Percentiles rank a stretch among this genome's conserved stretches.
These are phyloP conservation scores for Canis aureus DNA, from an alignment of 2,113 vertebrate species.

Conservation along the genomic window DNA sequence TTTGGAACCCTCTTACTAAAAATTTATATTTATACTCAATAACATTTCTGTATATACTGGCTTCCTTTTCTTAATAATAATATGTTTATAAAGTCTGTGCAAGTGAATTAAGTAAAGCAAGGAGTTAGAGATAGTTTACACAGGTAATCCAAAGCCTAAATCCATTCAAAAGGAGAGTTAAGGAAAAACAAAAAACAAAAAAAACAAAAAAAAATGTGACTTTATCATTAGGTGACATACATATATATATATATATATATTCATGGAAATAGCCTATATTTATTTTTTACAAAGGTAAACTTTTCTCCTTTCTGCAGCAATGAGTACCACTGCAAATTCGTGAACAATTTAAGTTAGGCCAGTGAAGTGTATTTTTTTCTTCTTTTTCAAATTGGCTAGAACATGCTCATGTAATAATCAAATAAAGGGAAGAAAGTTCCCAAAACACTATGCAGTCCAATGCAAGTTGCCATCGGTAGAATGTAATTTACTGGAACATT, in stretches of 20 bases:
- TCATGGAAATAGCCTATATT: no score
- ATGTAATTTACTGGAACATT: neutral
- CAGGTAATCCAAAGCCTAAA: neutral
- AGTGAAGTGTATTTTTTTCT: neutral
- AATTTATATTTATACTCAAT: neutral
- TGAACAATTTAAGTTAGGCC: neutral
- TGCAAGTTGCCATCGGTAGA: neutral
- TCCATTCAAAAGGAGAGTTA: neutral
- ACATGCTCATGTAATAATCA: neutral
- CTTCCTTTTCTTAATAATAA: neutral
- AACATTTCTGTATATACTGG: neutral
- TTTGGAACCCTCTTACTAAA: neutral
- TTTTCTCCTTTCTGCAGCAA: neutral
- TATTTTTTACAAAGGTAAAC: neutral
- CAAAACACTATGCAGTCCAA: neutral
- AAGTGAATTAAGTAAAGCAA: neutral
- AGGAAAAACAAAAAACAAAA: neutral
- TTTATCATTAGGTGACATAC: neutral
- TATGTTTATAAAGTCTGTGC: neutral
- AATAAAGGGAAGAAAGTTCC: constrained; percentile 7
- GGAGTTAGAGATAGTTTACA: neutral
- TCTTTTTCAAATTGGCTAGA: neutral
- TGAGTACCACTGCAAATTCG: neutral
- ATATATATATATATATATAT: no score
- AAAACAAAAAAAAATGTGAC: neutral